Conservation (phyloP, 1,140 invertebrate genomes). For the Trichonephila clavipes region DNA sequence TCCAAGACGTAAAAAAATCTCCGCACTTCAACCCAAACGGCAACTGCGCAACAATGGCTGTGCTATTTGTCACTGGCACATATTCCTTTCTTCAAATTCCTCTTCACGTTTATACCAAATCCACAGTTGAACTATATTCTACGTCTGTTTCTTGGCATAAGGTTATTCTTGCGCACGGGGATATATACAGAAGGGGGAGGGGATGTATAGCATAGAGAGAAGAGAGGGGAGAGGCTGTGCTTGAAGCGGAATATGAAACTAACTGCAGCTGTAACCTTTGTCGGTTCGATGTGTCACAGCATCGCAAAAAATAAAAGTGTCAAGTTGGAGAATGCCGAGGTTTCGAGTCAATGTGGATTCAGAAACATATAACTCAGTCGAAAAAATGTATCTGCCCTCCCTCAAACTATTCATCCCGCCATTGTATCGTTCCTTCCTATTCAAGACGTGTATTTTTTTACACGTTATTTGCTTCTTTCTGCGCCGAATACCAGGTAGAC, state of each 20-base stretch:
- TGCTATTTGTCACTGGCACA: constrained; percentile 53
- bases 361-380: constrained; percentile 59
- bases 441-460: constrained; percentile 54
- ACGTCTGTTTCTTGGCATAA: constrained; percentile 56
- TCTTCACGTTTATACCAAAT: constrained; percentile 15
- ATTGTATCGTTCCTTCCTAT: constrained; percentile 57
- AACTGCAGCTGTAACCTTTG: constrained; percentile 69
- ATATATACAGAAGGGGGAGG: constrained; percentile 4
- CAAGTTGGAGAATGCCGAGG: constrained; percentile 38
- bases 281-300: constrained; percentile 54
- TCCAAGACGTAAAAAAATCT: background rate
- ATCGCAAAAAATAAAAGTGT: constrained; percentile 54
- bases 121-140: constrained; percentile 15
- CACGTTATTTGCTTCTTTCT: constrained; percentile 66
- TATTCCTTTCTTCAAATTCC: constrained; percentile 36
- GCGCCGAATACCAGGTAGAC: constrained; percentile 57
- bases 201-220: background rate
- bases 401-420: constrained; percentile 28
- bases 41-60: constrained; percentile 52
- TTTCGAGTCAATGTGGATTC: constrained; percentile 66
- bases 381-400: constrained; percentile 58
- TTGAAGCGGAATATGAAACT: constrained; percentile 69
- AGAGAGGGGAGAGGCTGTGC: constrained; percentile 1
- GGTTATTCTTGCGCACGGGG: constrained; percentile 46
- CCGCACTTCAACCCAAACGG: constrained; percentile 11